Base-by-base conservation (phyloP, 1,140 invertebrate genomes). In the Drosophila nebulosa region DNA sequence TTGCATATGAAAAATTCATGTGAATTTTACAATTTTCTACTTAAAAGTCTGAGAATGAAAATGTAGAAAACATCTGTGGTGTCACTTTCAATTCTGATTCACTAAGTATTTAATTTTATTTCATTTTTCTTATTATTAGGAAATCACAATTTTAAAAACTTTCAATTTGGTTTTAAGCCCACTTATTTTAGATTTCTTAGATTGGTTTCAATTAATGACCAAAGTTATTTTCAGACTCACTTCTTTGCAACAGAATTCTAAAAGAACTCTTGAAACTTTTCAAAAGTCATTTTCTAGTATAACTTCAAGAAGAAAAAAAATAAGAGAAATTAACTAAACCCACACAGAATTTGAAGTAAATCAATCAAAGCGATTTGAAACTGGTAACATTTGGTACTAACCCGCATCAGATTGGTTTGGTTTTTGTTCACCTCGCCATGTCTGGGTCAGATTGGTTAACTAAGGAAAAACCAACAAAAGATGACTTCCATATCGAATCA, bases 401-500 rank as follows among this genome's bases (percentile, higher is more conserved):
- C 52, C 52, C 52, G 52, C 52, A 55, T 30, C 61, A 36, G 14
- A 14, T 7, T 51, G 42, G 26, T 24, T 57, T 32, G 10, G 36
- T 27, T 26, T 50, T 26, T 50, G 5, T 65, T 56, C 26, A 63
- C 60, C 61, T 64, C n/a, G 9, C 10, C n/a, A 39, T 18, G 66
- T 67, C n/a, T 22, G 27, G 56, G 27, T 39, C 42, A 60, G 27
- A 16, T 36, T 55, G 26, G 46, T 22, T 64, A 24, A 55, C 62
- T 62, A 39, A 58, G 68, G 67, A 52, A 71, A 64, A 51, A 62
- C 59, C 69, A 64, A 72, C 59, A 69, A 58, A 52, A 70, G 60
- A 67, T 61, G 71, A 88, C 78, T 88, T 89, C 84, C 79, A 71
- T 74, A 78, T 84, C 79, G 78, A 84, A 89, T 66, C 84, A 89